Percentiles rank a stretch among this genome's conserved stretches.
These are phyloP conservation scores for Helogale parvula DNA, from an alignment of 2,113 vertebrate species.

Conservation along the genomic window DNA sequence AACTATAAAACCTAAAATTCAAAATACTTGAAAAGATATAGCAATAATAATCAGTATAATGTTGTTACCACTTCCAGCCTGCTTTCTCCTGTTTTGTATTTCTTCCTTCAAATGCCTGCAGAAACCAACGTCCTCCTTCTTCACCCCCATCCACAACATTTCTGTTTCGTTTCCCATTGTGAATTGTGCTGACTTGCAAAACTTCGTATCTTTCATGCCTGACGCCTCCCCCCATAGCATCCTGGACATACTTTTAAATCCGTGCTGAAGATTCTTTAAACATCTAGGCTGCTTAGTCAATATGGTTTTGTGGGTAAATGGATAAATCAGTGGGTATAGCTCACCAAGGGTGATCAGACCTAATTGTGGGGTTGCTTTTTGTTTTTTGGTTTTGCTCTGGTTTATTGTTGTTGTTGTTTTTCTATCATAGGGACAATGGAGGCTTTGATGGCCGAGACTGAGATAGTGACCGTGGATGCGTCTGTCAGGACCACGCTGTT, in stretches of 20 bases:
- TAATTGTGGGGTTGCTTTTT: not conserved
- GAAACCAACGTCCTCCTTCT: not conserved
- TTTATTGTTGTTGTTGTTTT: not conserved
- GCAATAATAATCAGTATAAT: not conserved
- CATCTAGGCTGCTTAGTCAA: not conserved
- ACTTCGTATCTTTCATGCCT: not conserved
- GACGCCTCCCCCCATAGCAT: no score
- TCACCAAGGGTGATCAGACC: not conserved
- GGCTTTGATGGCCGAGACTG: rapidly evolving
- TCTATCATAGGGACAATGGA: slow-evolving; percentile 34
- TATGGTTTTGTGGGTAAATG: not conserved
- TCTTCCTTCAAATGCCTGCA: not conserved
- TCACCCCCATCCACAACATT: not conserved
- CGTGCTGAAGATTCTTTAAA: not conserved
- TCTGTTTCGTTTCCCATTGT: not conserved
- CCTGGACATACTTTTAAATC: not conserved
- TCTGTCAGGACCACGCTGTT: slow-evolving; percentile 1
- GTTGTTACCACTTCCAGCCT: not conserved
- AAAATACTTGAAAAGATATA: not conserved
- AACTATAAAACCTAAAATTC: not conserved
- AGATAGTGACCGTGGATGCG: not conserved
- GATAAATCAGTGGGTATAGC: not conserved
- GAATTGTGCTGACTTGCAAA: not conserved
- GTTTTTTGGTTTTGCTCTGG: not conserved
- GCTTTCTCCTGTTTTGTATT: not conserved